A percentile compares a stretch with the other conserved stretches of the same genome.
Evolutionary conservation across 2,113 vertebrate species (phyloP).

Genomic region (Pan troglodytes): NHGRI_mPanTro3-v2.1_pri NC_072415.2:66304501-66305000

Average conservation of each 20-base stretch:
- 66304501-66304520: conserved; percentile 45
- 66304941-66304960: no score
- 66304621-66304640: conserved; percentile 38
- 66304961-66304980: no score
- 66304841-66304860: background rate
- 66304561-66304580: conserved; percentile 6
- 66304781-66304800: background rate
- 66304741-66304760: background rate
- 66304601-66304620: background rate
- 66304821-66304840: background rate
- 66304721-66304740: background rate
- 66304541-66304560: background rate
- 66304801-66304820: background rate
- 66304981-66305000: no score
- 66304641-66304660: background rate
- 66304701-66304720: background rate
- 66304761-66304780: background rate
- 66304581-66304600: background rate
- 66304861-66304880: no score
- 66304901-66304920: no score
- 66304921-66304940: no score
- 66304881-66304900: no score
- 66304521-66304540: conserved; percentile 12
- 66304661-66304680: background rate
- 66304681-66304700: conserved; percentile 11